These are phyloP conservation scores for Chloropsis cyanopogon DNA, from an alignment of 2,113 vertebrate genomes.

Conservation along the genomic window DNA sequence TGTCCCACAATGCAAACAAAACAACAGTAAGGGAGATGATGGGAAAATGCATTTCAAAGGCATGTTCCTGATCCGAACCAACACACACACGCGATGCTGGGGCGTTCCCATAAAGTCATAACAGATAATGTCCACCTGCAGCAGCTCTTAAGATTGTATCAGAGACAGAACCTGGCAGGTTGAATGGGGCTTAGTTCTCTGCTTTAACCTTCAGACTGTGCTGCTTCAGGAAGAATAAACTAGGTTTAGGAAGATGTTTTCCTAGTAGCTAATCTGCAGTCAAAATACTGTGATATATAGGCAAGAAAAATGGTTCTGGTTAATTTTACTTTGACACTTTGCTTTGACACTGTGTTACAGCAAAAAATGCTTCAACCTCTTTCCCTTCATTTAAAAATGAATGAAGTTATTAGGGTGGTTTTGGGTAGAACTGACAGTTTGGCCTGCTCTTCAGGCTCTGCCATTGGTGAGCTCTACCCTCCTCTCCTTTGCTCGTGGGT, in stretches of 20 bases:
- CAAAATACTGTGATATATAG: neutral
- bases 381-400: neutral
- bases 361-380: neutral
- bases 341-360: neutral
- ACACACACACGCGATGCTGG: rapidly evolving
- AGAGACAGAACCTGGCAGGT: neutral
- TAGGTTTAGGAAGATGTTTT: neutral
- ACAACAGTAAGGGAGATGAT: neutral
- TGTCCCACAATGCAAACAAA: neutral
- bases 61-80: neutral
- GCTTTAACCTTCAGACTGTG: neutral
- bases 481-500: neutral
- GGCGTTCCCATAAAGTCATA: neutral
- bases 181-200: neutral
- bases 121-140: neutral
- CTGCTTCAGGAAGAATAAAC: neutral
- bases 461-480: neutral
- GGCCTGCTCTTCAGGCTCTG: neutral
- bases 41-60: neutral
- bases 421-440: neutral
- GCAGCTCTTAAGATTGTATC: neutral
- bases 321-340: neutral
- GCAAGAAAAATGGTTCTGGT: neutral
- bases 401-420: neutral
- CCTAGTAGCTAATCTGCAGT: neutral